phyloP scores from a whole-genome alignment of 2,113 vertebrate species.

The Bostrychus sinensis region DNA sequence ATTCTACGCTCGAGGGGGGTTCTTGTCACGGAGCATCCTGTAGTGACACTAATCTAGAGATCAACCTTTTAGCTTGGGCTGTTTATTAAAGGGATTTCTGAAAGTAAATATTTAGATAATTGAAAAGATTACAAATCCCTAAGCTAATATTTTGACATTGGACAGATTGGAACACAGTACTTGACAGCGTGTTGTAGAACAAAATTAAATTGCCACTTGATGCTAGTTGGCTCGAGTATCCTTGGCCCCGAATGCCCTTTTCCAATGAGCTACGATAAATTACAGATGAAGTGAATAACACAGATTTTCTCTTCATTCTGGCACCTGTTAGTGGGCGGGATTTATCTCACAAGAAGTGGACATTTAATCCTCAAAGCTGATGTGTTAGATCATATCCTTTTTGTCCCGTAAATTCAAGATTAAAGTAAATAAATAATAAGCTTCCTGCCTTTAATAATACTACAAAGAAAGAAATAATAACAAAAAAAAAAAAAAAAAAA shows the following conservation, averaged over 20 bases:
- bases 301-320: no score
- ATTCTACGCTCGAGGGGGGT: slow-evolving; percentile 3
- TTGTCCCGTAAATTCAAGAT: no score
- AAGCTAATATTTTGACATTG: slow-evolving; percentile 3
- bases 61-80: background rate
- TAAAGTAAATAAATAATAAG: no score
- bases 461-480: no score
- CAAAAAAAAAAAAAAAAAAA: no score
- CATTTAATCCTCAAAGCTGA: no score
- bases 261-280: no score
- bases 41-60: slow-evolving; percentile 27
- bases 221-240: background rate
- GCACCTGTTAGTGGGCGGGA: no score
- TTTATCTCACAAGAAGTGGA: no score
- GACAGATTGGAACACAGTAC: background rate
- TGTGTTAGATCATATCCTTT: no score
- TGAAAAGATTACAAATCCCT: background rate
- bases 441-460: no score
- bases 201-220: background rate
- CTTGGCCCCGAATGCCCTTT: slow-evolving; percentile 4
- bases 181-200: background rate
- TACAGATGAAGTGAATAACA: no score
- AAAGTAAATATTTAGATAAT: background rate
- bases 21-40: slow-evolving; percentile 29
- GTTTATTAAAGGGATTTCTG: slow-evolving; percentile 1